Evolutionary conservation across 2,888 invertebrate species (phyloP), one percentile per base, ranked within the genome.

Genomic region (Drosophila picticornis): DNA sequence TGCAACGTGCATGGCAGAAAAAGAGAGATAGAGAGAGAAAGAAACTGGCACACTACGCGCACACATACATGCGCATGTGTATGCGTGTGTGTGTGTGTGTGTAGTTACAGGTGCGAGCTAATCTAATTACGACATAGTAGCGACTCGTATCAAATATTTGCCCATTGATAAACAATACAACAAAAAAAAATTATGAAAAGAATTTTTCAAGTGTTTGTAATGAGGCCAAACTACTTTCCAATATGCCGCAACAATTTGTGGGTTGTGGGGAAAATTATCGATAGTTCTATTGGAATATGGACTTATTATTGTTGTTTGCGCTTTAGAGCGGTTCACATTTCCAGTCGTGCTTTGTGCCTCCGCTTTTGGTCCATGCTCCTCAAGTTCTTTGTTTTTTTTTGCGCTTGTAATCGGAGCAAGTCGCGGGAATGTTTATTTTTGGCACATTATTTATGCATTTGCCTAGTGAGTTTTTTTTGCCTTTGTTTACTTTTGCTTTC

Each of bases 401-500:
- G 75, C 88, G 81, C 75, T 75, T 79, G 85, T 77, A 84, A 85
- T 87, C 81, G 79, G 77, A 84, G 73, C 57, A 60, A 60, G 63
- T 79, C 72, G 58, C 60, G 29, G 29, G 52, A 77, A 72, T 84
- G 78, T 84, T 87, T 85, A 87, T 84, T 85, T 87, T 87, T 72
- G 88, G 75, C 70, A 50, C 69, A 56, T 56, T 25, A 25, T 25
- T 46, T 25, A 29, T 64, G 66, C n/a, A 56, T 46, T 46, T 53
- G 56, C 53, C n/a, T 16, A 34, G 59, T 25, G 25, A 25, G 25
- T 58, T 40, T 55, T 53, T 72, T 63, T 69, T 70, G 63, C 70
- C 57, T 76, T 84, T 84, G 84, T 84, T 86, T 84, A 84, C 77
- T 77, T 86, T 86, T 74, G 80, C 69, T 75, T 84, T 86, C 72